Evolutionary conservation across 1,140 invertebrate species (phyloP).

Genomic region (Ceratosolen fusciceps): DNA sequence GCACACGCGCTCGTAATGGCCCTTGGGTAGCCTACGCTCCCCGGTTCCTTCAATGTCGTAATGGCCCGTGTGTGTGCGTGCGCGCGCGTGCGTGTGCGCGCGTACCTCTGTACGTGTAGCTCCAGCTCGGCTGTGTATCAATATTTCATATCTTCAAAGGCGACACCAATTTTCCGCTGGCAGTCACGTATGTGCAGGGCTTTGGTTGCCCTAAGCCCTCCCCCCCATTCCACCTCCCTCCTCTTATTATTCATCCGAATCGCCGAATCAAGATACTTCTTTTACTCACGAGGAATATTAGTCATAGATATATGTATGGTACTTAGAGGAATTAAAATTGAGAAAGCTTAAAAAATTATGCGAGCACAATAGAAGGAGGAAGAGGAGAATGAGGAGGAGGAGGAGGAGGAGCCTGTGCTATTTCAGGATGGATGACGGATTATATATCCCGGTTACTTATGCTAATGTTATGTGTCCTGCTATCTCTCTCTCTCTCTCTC

Average conservation of each 20-base stretch:
- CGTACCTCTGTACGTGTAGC: not conserved
- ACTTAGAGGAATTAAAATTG: not conserved
- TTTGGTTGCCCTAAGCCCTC: not conserved
- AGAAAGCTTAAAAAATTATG: not conserved
- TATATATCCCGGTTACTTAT: no score
- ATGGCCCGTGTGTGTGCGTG: not conserved
- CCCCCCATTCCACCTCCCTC: not conserved
- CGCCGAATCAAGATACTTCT: not conserved
- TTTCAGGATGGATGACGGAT: no score
- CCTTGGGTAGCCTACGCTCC: no score
- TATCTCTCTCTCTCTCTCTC: no score
- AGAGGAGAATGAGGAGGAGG: no score
- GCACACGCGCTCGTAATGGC: no score
- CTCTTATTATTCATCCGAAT: conserved; percentile 8
- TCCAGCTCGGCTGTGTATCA: not conserved
- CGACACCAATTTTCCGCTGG: not conserved
- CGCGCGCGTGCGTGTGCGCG: not conserved
- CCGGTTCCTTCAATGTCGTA: no score
- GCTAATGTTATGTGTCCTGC: no score
- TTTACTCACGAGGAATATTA: not conserved
- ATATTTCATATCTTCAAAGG: not conserved
- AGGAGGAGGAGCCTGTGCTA: not conserved
- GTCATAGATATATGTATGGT: not conserved
- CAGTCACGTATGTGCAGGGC: not conserved
- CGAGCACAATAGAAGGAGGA: no score